Evolutionary conservation across 2,888 invertebrate species (phyloP), one percentile per base, ranked within the genome.

Genomic region (Agrochola litura): DNA sequence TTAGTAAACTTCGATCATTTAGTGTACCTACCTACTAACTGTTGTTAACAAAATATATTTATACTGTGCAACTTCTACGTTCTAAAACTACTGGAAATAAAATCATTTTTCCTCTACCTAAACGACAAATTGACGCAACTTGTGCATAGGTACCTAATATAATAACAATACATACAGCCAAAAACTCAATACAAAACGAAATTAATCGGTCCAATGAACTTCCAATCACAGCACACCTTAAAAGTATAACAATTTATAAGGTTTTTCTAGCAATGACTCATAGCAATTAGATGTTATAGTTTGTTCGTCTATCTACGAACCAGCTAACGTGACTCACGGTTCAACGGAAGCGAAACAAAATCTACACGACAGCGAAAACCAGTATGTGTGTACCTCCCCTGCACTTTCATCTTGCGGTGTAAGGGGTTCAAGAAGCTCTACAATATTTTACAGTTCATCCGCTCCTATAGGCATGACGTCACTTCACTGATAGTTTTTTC

Each of bases 311-410:
- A 87, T 89, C 88, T 87, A 84, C 88, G 86, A 83, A 91, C 90
- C 90, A 90, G 90, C 90, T 89, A 88, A 85, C 85, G 89, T 95
- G 95, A 95, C 89, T 95, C 95, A 95, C 89, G 83, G 89, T 83
- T 90, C 87, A 89, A 90, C 90, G 91, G 92, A 92, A 94, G 91
- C 92, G 90, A 93, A 93, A 90, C 90, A 88, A 87, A 92, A 89
- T 90, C 90, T 88, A 88, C 90, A 91, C 91, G 89, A 90, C 83
- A 79, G 74, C 88, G 78, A 90, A 85, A 84, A 88, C 94, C 92
- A 94, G 73, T 81, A 16, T 91, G 88, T 79, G 72, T 82, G 88
- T 93, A 90, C 71, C 92, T 85, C 81, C 86, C 89, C 84, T 88
- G 81, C 84, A 77, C 83, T 79, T 76, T 85, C 86, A 79, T 80